Conservation (phyloP, 2,113 vertebrate genomes). For the Campylomormyrus numenius region DNA sequence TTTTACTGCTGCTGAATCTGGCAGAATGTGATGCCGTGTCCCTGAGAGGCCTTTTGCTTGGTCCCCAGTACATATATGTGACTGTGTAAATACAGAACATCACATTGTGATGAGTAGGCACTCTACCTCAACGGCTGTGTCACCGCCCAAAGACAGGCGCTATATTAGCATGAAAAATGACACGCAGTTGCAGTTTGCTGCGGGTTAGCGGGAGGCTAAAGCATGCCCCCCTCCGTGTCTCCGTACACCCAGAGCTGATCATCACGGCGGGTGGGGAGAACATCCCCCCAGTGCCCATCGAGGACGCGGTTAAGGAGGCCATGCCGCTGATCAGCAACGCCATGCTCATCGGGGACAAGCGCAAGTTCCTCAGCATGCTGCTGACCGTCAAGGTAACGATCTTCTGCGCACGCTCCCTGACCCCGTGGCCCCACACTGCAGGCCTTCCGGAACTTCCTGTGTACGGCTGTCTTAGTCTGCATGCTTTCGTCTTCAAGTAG, state of each 20-base stretch:
- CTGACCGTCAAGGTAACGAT: constrained; percentile 76
- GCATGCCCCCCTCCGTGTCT: background rate
- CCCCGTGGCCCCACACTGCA: too few relatives aligned
- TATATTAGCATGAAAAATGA: background rate
- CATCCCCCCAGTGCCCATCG: constrained; percentile 72
- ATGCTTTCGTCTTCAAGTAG: background rate
- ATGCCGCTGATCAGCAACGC: constrained; percentile 82
- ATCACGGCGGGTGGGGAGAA: constrained; percentile 88
- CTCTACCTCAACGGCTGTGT: background rate
- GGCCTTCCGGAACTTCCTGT: background rate
- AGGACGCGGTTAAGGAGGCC: constrained; percentile 72
- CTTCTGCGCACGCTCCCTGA: background rate
- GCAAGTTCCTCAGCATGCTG: constrained; percentile 79
- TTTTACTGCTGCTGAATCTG: background rate
- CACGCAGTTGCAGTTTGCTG: background rate
- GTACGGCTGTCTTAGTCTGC: background rate
- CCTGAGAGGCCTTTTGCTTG: too few relatives aligned
- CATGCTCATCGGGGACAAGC: constrained; percentile 83
- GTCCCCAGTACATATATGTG: background rate
- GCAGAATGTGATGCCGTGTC: background rate
- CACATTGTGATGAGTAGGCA: background rate
- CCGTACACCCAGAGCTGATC: constrained; percentile 72
- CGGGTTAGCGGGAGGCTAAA: background rate
- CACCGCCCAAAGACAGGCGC: background rate
- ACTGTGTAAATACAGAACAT: background rate